phyloP scores from a whole-genome alignment of 2,888 invertebrate genomes.

The Ophonus ardosiacus region DNA sequence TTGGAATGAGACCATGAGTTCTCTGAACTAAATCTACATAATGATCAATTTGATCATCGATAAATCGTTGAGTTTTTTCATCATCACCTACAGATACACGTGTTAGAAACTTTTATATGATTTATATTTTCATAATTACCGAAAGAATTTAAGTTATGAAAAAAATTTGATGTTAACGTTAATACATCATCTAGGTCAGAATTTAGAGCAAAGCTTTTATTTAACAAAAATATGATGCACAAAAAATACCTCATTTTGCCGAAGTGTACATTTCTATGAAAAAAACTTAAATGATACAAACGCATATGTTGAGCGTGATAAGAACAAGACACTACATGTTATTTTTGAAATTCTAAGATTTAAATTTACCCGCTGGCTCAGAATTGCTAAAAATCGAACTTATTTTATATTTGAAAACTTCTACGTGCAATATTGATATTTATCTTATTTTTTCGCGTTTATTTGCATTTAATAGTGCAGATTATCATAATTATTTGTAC shows the following conservation, averaged over 20 bases:
- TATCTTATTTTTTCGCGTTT: no score
- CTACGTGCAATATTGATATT: no score
- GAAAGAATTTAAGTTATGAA: slow-evolving; percentile 11
- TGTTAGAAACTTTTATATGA: not conserved
- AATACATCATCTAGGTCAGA: slow-evolving; percentile 29
- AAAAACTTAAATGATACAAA: not conserved
- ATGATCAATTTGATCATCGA: slow-evolving; percentile 71
- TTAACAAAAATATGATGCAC: slow-evolving; percentile 3
- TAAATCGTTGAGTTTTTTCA: slow-evolving; percentile 69
- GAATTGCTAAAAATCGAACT: no score
- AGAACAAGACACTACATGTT: not conserved
- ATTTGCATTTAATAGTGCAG: no score
- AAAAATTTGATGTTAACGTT: slow-evolving; percentile 44
- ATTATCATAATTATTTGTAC: no score
- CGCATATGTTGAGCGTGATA: not conserved
- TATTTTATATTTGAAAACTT: no score
- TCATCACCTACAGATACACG: slow-evolving; percentile 64
- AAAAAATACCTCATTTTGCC: slow-evolving; percentile 20
- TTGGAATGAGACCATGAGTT: slow-evolving; percentile 66
- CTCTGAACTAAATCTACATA: slow-evolving; percentile 69
- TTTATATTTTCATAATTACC: slow-evolving; percentile 10
- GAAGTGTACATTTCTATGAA: slow-evolving; percentile 1
- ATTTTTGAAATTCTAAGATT: not conserved
- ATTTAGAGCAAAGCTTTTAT: not conserved
- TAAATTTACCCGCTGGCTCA: no score